Evolutionary conservation across 2,888 invertebrate species (phyloP), one percentile per base, ranked within the genome.

Genomic region (Hemaris fuciformis): DNA sequence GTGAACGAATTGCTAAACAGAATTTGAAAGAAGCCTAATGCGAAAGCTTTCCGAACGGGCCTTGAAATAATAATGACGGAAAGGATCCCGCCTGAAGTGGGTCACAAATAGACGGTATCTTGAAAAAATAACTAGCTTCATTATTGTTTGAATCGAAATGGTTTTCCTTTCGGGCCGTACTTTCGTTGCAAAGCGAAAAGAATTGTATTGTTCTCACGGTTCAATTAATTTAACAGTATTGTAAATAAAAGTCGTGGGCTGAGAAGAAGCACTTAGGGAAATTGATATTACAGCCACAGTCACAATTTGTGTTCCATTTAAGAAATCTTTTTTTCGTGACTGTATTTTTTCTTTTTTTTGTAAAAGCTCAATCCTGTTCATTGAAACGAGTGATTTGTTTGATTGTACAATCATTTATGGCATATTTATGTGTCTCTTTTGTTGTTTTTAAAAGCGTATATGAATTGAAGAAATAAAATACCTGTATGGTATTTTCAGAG

Each of bases 21-120:
- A 76, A 77, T 77, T 73, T 70, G 68, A 74, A 74, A 75, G 73
- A 71, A 64, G 68, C 75, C 70, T 71, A 77, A 77, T 76, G 75
- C 68, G 68, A 77, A 78, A 75, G 77, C 78, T 76, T 76, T 79
- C 69, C 73, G 66, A 71, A 77, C 64, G 65, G 64, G 64, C 65
- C 57, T 66, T 80, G 78, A 81, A 83, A 82, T 79, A 81, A 80
- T 81, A 80, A 83, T 79, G 77, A 70, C 69, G 65, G 63, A 57
- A 67, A 66, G 62, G 67, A 67, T 67, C 62, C 60, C 53, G 18
- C 60, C 38, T 64, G 60, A 73, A 74, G 65, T 66, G 62, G 58
- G 57, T 48, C 65, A 61, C 66, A 66, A 72, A 73, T 63, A 70
- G 62, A 64, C 62, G 8, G n/a, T 15, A 22, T 61, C 61, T 66